A percentile compares a stretch with the other conserved stretches of the same genome.
Conservation (phyloP, 2,113 vertebrate species). For the Centropus unirufus region DNA sequence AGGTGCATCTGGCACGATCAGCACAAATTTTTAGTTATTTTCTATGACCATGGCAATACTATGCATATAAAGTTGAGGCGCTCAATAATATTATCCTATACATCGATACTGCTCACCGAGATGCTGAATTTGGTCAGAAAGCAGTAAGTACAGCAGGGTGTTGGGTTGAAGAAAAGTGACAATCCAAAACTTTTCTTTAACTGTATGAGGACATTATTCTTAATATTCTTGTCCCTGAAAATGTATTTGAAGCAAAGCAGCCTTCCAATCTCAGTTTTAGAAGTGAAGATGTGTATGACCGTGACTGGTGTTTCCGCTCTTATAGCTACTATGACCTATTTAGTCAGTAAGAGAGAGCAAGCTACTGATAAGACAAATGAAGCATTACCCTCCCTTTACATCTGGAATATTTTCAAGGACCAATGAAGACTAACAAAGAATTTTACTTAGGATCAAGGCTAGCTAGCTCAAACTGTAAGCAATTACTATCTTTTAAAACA, state of each 20-base stretch:
- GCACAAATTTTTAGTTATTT: neutral
- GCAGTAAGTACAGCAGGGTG: neutral
- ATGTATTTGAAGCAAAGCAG: neutral
- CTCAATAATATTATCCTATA: neutral
- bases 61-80: neutral
- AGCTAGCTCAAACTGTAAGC: neutral
- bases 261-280: neutral
- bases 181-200: neutral
- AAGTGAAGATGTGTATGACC: neutral
- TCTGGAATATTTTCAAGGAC: neutral
- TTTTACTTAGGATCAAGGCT: constrained; percentile 16
- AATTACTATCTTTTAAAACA: neutral
- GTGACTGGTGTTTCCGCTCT: neutral
- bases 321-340: neutral
- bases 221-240: neutral
- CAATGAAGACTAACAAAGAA: neutral
- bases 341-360: neutral
- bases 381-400: neutral
- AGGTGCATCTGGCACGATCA: neutral
- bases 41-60: neutral
- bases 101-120: neutral
- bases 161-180: neutral
- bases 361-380: neutral
- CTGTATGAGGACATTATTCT: neutral
- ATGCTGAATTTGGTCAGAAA: neutral